Evolutionary conservation across 1,140 invertebrate species (phyloP), one percentile per base, ranked within the genome.

Genomic region (Lepidurus packardi): DNA sequence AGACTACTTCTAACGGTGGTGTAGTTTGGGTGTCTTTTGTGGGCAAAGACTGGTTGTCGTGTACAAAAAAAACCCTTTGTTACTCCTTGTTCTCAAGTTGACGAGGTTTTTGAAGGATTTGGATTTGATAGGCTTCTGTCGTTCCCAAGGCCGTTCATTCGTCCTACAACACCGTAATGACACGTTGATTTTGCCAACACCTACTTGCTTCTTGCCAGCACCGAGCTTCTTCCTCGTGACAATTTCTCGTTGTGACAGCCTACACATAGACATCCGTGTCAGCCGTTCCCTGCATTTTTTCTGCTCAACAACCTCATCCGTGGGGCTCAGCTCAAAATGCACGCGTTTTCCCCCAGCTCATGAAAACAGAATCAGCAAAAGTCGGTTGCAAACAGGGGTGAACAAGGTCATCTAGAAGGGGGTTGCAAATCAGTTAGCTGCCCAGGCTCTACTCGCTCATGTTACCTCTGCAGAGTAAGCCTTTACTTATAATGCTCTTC

Each of bases 51-150:
- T 74, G 21, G 16, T 65, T 65, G 53, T 16, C 53, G 53, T 65
- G 53, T 65, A 34, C n/a, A 34, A 34, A 34, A 65, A 65, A 65
- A 21, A 65, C 4, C 53, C 16, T 21, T 65, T 65, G 53, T 65
- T 9, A 65, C 53, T 65, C 53, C 53, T 65, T 65, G 53, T 65
- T 65, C 16, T 65, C 9, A 16, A 65, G 8, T 65, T 65, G 53
- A 65, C 53, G 21, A 65, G 53, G 53, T 65, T 65, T 65, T 65
- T 65, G 53, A 65, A 65, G 53, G 16, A 65, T 65, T 65, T 65
- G 53, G 53, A 65, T 65, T 65, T 65, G 53, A 65, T 65, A 65
- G 53, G 53, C 53, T 65, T 65, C 53, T 65, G 53, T 65, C 53
- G 53, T 65, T 65, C 53, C 53, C 16, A 65, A 65, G 53, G 53